A percentile compares a stretch with the other conserved stretches of the same genome.
Conservation (phyloP, 2,797 vertebrate genomes). For the Carapus acus region DNA sequence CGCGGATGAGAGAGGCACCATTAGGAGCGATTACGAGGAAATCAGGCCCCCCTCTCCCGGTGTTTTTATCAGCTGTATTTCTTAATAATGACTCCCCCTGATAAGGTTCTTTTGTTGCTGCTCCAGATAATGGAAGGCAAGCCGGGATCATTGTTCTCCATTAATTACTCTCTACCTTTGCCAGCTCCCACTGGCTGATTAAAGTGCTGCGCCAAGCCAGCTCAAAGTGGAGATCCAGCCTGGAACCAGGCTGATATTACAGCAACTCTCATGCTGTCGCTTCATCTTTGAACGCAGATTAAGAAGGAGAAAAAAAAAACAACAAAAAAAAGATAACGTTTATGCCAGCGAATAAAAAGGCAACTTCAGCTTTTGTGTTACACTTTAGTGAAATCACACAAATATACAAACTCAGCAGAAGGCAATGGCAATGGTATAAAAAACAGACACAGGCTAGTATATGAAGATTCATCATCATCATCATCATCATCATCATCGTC, state of each 20-base stretch:
- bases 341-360: slow-evolving; percentile 11
- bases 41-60: slow-evolving; percentile 1
- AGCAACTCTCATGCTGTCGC: too few species aligned
- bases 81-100: slow-evolving; percentile 36
- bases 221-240: slow-evolving; percentile 13
- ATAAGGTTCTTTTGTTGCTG: slow-evolving; percentile 32
- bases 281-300: background rate
- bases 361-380: slow-evolving; percentile 49
- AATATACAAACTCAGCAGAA: slow-evolving; percentile 71
- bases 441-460: slow-evolving; percentile 68
- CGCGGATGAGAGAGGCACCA: too few species aligned
- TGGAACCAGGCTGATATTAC: background rate
- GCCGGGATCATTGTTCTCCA: slow-evolving; percentile 50
- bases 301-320: too few species aligned
- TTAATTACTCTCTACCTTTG: slow-evolving; percentile 49
- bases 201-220: slow-evolving; percentile 1
- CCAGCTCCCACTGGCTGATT: slow-evolving; percentile 13
- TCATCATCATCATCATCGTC: slow-evolving; percentile 21
- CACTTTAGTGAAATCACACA: slow-evolving; percentile 73
- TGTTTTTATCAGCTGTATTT: slow-evolving; percentile 30
- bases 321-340: too few species aligned
- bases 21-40: too few species aligned
- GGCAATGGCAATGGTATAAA: slow-evolving; percentile 69
- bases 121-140: slow-evolving; percentile 31
- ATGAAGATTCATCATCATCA: slow-evolving; percentile 53